A percentile compares a stretch with the other conserved stretches of the same genome.
Conservation (phyloP, 2,888 invertebrate genomes). For the Amphipoea lucens region DNA sequence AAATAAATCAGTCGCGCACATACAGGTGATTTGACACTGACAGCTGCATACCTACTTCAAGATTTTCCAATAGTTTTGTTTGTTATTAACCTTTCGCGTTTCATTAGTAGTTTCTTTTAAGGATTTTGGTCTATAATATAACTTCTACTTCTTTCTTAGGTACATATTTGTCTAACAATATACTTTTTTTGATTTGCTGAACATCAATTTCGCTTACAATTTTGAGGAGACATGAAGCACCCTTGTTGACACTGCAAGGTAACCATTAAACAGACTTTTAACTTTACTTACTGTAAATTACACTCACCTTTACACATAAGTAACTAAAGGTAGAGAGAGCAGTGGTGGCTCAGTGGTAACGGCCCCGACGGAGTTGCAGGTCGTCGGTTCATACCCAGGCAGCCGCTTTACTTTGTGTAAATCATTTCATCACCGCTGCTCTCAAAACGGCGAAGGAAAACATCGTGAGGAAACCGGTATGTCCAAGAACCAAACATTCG, state of each 20-base stretch:
- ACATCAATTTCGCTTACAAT: background rate
- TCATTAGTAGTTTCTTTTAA: constrained; percentile 35
- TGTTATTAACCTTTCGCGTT: constrained; percentile 16
- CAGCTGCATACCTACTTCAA: constrained; percentile 11
- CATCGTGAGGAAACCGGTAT: background rate
- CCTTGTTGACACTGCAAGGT: constrained; percentile 10
- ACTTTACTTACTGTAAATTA: background rate
- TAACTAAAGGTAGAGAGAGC: background rate
- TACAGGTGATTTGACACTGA: constrained; percentile 44
- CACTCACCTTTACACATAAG: background rate
- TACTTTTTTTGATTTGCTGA: background rate
- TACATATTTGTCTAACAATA: background rate
- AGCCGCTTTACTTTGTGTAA: background rate
- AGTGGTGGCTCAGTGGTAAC: background rate
- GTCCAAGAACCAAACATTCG: background rate
- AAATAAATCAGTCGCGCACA: constrained; percentile 38
- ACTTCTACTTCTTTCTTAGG: background rate
- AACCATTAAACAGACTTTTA: background rate
- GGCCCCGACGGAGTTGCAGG: background rate
- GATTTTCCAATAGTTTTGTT: constrained; percentile 50
- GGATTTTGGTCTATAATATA: background rate
- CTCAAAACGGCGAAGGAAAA: background rate
- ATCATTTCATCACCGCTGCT: background rate
- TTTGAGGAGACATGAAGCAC: background rate
- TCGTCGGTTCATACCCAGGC: background rate